Evolutionary conservation across 1,140 invertebrate genomes (phyloP).

Genomic region (Drosophila carrolli): DNA sequence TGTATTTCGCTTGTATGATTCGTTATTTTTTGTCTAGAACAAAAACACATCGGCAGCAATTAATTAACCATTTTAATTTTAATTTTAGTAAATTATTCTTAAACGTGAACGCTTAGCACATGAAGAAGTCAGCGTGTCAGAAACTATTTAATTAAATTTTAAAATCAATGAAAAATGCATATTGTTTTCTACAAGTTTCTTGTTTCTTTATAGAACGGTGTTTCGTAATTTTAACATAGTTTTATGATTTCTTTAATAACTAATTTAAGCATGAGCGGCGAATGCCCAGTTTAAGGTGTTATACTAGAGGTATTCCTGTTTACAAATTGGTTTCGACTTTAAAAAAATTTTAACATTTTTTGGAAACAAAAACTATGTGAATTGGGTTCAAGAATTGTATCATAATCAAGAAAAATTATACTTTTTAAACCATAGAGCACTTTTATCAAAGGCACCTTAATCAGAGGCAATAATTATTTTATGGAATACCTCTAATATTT

Average conservation of each 20-base stretch:
- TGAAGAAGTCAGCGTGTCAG: conserved; percentile 39
- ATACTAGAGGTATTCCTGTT: conserved; percentile 3
- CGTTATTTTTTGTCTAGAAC: conserved; percentile 30
- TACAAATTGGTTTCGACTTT: background rate
- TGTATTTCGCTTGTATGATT: conserved; percentile 37
- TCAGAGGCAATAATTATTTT: background rate
- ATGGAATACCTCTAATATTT: conserved; percentile 2
- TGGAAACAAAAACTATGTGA: too few species aligned
- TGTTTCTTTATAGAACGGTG: conserved; percentile 23
- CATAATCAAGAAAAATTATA: too few species aligned
- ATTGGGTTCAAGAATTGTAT: too few species aligned
- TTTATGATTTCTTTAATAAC: conserved; percentile 19
- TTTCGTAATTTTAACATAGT: conserved; percentile 29
- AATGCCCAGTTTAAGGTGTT: conserved; percentile 6
- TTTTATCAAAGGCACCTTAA: too few species aligned
- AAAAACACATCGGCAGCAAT: conserved; percentile 26
- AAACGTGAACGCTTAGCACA: conserved; percentile 40
- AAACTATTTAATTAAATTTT: conserved; percentile 41
- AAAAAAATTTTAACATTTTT: background rate
- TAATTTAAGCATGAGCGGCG: conserved; percentile 23
- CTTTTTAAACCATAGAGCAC: too few species aligned
- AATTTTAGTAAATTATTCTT: conserved; percentile 78
- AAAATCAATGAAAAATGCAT: conserved; percentile 25
- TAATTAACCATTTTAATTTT: conserved; percentile 44
- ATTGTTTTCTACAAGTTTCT: conserved; percentile 16